Base-by-base conservation (phyloP, 2,797 vertebrate genomes). In the Typhlichthys eigenmanni region DNA sequence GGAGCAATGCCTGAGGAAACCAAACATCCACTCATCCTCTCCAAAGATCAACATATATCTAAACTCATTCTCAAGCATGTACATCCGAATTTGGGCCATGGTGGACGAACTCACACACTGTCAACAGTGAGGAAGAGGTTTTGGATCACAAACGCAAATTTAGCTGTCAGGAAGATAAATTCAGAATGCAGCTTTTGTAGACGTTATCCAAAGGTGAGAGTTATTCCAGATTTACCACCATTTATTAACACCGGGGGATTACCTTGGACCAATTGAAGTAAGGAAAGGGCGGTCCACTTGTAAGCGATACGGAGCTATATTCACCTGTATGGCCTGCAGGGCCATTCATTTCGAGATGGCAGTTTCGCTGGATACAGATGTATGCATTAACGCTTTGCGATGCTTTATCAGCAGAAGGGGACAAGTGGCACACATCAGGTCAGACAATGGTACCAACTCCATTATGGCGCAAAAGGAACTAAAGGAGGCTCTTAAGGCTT, bases 11-110 rank as follows among this genome's bases (percentile, higher is more conserved):
- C 34, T 1, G 5, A 2, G 4, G 67, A 63, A 4, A 12, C 4
- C 12, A 63, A 57, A 43, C 43, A 46, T 45, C 50, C 50, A 2
- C 34, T 45, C 14, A 12, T 61, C 16, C 14, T 62, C 0, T 43
- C 43, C 3, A 69, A 64, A 8, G 43, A 58, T 12, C 60, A 64
- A 5, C 45, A 70, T 5, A 46, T 64, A 0, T 50, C 51, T 3
- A 43, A 0, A 1, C 48, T 53, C 4, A 62, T 43, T 12, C 55
- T 47, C 29, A 64, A 4, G 1, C 32, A 62, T 10, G 12, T 49
- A 1, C 51, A 60, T 3, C 13, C 50, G 12, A 58, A n/a, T 12
- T 5, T 68, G 2, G 58, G 32, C 2, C 58, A 68, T 19, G 32
- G 58, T 12, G 46, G 65, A 1, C 13, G 58, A 32, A 66, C 47